These are phyloP conservation scores for Phodopus roborovskii DNA, from an alignment of 2,113 vertebrate genomes.

Conservation along the genomic window DNA sequence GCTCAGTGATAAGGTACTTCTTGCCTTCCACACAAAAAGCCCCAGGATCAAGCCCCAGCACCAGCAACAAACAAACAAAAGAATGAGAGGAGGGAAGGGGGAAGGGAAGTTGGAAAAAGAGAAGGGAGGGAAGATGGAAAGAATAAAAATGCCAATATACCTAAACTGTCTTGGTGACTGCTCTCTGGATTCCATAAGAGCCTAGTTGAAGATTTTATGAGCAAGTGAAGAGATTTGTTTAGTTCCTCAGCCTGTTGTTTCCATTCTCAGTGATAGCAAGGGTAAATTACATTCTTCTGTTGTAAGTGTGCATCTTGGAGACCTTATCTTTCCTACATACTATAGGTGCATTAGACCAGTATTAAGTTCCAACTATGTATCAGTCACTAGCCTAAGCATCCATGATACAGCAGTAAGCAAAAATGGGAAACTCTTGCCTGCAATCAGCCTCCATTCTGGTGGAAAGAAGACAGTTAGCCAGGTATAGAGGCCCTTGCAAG, in stretches of 20 bases:
- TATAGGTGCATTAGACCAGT: neutral
- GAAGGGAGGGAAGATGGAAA: neutral
- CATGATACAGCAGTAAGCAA: neutral
- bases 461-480: neutral
- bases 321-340: neutral
- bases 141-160: neutral
- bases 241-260: neutral
- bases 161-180: neutral
- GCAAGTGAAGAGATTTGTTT: neutral
- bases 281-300: neutral
- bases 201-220: neutral
- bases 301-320: neutral
- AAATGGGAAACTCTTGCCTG: neutral
- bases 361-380: neutral
- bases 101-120: neutral
- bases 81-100: too few species aligned
- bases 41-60: neutral
- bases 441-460: neutral
- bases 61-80: neutral
- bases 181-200: neutral
- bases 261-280: neutral
- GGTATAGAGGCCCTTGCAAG: neutral
- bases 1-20: neutral
- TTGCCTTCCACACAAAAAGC: neutral
- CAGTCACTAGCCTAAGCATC: neutral